A percentile compares a stretch with the other conserved stretches of the same genome.
These are phyloP conservation scores for Bacillus rossius DNA, from an alignment of 1,140 invertebrate species.

Conservation along the genomic window DNA sequence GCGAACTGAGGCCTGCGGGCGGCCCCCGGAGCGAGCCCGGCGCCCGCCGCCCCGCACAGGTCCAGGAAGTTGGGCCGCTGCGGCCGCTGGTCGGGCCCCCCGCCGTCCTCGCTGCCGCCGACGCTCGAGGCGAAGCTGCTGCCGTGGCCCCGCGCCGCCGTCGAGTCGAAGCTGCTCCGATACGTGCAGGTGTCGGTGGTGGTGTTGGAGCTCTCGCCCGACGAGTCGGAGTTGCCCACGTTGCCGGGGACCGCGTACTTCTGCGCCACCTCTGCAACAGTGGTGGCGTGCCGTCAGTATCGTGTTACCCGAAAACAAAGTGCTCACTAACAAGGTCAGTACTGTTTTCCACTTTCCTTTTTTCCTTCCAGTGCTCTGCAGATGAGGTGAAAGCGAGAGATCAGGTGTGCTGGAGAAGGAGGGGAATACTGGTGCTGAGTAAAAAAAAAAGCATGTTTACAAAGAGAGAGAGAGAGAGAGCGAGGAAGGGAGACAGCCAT, in stretches of 20 bases:
- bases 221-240: conserved; percentile 3
- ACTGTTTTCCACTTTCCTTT: too few species aligned
- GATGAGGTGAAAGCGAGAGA: too few species aligned
- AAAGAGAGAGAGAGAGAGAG: too few species aligned
- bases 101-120: neutral
- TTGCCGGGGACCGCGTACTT: conserved; percentile 4
- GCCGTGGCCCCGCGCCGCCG: neutral
- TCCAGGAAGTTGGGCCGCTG: conserved; percentile 47
- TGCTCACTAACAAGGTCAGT: too few species aligned
- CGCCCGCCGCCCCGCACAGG: conserved; percentile 40
- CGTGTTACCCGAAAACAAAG: neutral
- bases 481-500: too few species aligned
- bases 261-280: conserved; percentile 1
- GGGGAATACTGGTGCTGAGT: too few species aligned
- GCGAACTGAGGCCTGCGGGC: conserved; percentile 43
- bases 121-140: neutral
- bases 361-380: too few species aligned
- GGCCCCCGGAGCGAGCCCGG: conserved; percentile 37
- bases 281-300: neutral
- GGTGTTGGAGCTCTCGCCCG: neutral
- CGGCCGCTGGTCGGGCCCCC: conserved; percentile 11
- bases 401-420: too few species aligned
- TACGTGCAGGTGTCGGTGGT: neutral
- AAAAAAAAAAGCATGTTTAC: too few species aligned
- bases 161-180: neutral